These are phyloP conservation scores for Sarcophaga carnaria DNA, from an alignment of 2,888 invertebrate genomes.

Conservation along the genomic window DNA sequence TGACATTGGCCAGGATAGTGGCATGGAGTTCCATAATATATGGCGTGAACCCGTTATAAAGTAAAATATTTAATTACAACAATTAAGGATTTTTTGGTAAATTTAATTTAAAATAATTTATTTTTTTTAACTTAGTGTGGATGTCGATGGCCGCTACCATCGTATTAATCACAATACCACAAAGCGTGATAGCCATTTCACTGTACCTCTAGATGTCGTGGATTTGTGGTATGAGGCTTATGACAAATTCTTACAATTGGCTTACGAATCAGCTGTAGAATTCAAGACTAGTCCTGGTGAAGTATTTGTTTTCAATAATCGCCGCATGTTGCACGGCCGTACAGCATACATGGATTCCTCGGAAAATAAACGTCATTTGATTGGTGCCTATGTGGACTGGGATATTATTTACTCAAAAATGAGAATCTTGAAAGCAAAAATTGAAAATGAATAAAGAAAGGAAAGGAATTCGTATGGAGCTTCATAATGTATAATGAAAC, in stretches of 20 bases:
- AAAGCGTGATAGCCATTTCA: constrained; percentile 87
- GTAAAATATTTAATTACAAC: constrained; percentile 74
- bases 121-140: constrained; percentile 70
- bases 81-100: neutral
- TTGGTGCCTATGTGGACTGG: constrained; percentile 90
- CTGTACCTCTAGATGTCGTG: constrained; percentile 84
- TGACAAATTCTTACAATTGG: constrained; percentile 84
- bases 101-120: neutral
- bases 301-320: constrained; percentile 88
- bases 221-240: constrained; percentile 87
- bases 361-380: constrained; percentile 84
- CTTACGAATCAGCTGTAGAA: constrained; percentile 84
- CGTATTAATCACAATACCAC: constrained; percentile 88
- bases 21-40: constrained; percentile 85
- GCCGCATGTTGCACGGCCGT: constrained; percentile 87
- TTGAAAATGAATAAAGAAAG: neutral
- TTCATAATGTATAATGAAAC: too few species aligned
- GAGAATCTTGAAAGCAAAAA: constrained; percentile 70
- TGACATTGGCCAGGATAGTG: constrained; percentile 86
- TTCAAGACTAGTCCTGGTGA: constrained; percentile 87
- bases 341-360: constrained; percentile 85
- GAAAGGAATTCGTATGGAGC: neutral
- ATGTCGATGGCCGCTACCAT: constrained; percentile 83
- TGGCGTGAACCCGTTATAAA: constrained; percentile 85
- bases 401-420: constrained; percentile 87